phyloP scores from a whole-genome alignment of 2,797 vertebrate species.

The Nannoperca obscura region DNA sequence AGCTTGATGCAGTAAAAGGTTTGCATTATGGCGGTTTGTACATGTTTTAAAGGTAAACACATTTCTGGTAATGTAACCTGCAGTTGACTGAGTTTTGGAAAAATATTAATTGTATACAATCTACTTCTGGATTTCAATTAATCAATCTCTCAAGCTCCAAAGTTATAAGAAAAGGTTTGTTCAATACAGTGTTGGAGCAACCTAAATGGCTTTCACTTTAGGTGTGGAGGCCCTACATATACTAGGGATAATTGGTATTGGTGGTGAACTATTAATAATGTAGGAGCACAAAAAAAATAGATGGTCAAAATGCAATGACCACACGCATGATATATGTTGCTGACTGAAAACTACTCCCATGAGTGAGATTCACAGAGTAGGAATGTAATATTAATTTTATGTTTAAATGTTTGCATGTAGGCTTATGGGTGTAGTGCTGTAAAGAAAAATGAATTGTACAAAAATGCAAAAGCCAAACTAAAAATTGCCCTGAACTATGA shows the following conservation, averaged over 20 bases:
- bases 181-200: neutral
- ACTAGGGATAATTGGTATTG: neutral
- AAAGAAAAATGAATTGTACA: conserved; percentile 21
- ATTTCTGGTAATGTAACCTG: conserved; percentile 14
- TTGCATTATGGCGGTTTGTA: conserved; percentile 24
- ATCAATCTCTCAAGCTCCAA: neutral
- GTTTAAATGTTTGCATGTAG: conserved; percentile 37
- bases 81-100: conserved; percentile 10
- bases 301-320: conserved; percentile 24
- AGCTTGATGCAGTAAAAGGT: conserved; percentile 15
- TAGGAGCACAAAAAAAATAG: conserved; percentile 9
- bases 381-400: conserved; percentile 51
- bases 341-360: conserved; percentile 34
- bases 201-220: neutral
- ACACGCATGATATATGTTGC: conserved; percentile 17
- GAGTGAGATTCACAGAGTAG: conserved; percentile 46
- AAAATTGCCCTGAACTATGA: conserved; percentile 46
- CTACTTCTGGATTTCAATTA: neutral
- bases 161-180: neutral
- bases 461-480: conserved; percentile 10
- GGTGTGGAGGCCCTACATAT: neutral
- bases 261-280: conserved; percentile 3
- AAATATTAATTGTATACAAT: neutral
- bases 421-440: conserved; percentile 33
- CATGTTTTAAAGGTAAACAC: conserved; percentile 14